These are phyloP conservation scores for Drosophila bipectinata DNA, from an alignment of 1,140 invertebrate genomes.

Conservation along the genomic window DNA sequence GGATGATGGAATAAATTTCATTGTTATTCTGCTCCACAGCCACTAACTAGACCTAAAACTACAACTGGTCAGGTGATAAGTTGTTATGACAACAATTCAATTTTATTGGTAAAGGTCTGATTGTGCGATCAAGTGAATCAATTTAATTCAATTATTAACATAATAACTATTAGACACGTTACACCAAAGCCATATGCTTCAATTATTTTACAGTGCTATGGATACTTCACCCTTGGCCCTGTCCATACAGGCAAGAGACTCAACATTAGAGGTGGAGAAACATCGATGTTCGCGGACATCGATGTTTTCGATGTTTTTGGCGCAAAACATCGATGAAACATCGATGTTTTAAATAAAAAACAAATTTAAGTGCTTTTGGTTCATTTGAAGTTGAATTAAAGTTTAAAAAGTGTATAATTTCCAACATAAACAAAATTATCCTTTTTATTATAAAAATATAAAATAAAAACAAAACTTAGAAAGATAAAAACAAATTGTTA, in stretches of 20 bases:
- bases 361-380: no score
- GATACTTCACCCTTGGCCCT: constrained; percentile 29
- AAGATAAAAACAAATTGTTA: no score
- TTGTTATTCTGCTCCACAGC: neutral
- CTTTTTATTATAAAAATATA: no score
- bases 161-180: neutral
- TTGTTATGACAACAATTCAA: constrained; percentile 15
- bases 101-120: neutral
- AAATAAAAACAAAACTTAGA: no score
- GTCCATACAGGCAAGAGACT: constrained; percentile 32
- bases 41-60: neutral
- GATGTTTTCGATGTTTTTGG: no score
- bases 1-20: constrained; percentile 6
- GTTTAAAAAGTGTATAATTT: no score
- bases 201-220: neutral
- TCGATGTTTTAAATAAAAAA: no score
- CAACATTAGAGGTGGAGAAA: no score
- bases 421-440: no score
- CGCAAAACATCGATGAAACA: no score
- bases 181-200: neutral
- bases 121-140: constrained; percentile 30
- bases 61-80: neutral
- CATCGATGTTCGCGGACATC: no score
- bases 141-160: constrained; percentile 62
- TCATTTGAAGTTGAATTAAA: no score